Evolutionary conservation across 2,113 vertebrate species (phyloP).

Genomic region (Crotalus tigris): DNA sequence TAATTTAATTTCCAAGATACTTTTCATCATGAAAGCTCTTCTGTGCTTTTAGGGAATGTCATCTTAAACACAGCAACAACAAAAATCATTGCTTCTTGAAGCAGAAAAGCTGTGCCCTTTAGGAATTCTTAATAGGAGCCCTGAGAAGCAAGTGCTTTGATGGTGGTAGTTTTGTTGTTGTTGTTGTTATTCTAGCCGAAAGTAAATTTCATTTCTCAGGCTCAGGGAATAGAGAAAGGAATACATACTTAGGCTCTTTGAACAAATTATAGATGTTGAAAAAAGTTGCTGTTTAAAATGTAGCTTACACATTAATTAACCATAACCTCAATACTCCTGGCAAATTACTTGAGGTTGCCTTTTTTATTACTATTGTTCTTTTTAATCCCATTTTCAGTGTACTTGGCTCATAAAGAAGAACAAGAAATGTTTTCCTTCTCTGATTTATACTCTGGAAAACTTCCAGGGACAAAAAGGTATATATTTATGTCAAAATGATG

Average conservation of each 20-base stretch:
- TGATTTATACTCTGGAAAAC: background rate
- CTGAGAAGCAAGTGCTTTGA: background rate
- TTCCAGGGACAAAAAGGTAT: background rate
- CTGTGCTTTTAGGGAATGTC: background rate
- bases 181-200: background rate
- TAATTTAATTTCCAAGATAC: background rate
- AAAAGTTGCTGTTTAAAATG: background rate
- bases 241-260: background rate
- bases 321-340: background rate
- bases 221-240: background rate
- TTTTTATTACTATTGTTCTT: background rate
- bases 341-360: background rate
- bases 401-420: background rate
- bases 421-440: background rate
- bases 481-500: background rate
- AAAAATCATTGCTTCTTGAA: constrained; percentile 1
- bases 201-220: background rate
- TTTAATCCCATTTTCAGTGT: background rate
- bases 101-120: background rate
- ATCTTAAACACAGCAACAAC: background rate
- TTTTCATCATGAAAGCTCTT: background rate
- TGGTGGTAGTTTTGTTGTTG: background rate
- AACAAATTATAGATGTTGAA: background rate
- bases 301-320: background rate
- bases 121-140: constrained; percentile 2